phyloP scores from a whole-genome alignment of 2,797 vertebrate genomes.

The Chloroceryle inda region DNA sequence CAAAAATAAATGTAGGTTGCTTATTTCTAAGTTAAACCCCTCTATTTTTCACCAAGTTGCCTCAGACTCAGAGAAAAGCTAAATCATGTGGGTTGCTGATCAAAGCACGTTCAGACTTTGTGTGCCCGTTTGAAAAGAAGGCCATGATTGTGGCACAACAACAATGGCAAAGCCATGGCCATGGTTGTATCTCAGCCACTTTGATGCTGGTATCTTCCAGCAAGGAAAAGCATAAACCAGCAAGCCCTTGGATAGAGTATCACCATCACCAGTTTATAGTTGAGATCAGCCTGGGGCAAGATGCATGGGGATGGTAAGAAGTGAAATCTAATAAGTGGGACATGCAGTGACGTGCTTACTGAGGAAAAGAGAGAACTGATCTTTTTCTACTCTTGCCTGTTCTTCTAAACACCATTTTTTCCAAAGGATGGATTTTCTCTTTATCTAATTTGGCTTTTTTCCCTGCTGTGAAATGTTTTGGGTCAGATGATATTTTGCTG shows the following conservation, averaged over 20 bases:
- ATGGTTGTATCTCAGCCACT: neutral
- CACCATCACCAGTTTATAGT: neutral
- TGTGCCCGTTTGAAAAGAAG: neutral
- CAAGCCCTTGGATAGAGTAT: neutral
- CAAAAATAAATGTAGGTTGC: neutral
- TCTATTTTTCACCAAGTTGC: neutral
- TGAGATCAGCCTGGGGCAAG: neutral
- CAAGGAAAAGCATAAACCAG: neutral
- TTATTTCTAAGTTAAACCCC: neutral
- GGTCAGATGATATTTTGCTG: slow-evolving; percentile 55
- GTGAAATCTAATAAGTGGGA: neutral
- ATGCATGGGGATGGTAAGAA: neutral
- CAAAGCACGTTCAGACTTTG: neutral
- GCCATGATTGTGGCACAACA: neutral
- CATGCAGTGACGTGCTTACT: neutral
- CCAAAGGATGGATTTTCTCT: slow-evolving; percentile 43
- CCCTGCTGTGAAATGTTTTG: slow-evolving; percentile 68
- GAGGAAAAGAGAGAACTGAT: neutral
- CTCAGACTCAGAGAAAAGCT: neutral
- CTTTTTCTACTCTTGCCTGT: slow-evolving; percentile 6
- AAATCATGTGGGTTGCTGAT: neutral
- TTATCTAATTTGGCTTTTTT: slow-evolving; percentile 62
- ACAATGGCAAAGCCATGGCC: neutral
- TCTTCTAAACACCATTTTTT: slow-evolving; percentile 22
- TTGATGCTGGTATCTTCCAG: neutral